These are phyloP conservation scores for Chrysogorgia sp. DNA, from an alignment of 92 coral and sea anemone species.

Conservation along the genomic window DNA sequence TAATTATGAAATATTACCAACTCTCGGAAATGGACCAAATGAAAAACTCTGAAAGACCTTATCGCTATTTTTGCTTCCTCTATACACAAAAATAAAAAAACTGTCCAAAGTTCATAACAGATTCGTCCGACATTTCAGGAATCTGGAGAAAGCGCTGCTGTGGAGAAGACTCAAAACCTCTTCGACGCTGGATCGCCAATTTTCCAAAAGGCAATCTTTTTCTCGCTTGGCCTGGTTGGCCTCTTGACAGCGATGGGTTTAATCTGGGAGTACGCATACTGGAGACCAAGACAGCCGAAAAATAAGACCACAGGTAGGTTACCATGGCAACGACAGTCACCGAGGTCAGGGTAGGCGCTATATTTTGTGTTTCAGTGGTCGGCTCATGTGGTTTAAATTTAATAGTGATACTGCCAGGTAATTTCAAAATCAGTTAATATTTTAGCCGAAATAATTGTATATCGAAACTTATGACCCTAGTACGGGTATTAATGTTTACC, in stretches of 20 bases:
- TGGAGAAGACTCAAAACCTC: constrained; percentile 89
- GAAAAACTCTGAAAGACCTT: too few relatives aligned
- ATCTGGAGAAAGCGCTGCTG: constrained; percentile 90
- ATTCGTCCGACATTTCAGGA: constrained; percentile 56
- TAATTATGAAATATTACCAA: too few relatives aligned
- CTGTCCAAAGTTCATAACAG: neutral
- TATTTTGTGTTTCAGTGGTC: too few relatives aligned
- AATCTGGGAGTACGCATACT: constrained; percentile 96
- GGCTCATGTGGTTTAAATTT: too few relatives aligned
- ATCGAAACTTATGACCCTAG: too few relatives aligned
- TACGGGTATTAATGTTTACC: too few relatives aligned
- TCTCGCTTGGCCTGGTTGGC: constrained; percentile 89
- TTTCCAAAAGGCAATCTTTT: constrained; percentile 83
- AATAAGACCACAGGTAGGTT: constrained; percentile 82
- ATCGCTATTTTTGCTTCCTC: neutral
- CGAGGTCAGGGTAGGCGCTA: too few relatives aligned
- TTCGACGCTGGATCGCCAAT: constrained; percentile 95
- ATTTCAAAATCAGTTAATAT: too few relatives aligned
- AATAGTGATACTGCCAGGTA: too few relatives aligned
- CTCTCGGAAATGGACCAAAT: too few relatives aligned
- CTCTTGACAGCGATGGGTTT: constrained; percentile 91
- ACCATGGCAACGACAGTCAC: too few relatives aligned
- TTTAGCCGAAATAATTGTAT: too few relatives aligned
- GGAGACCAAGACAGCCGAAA: constrained; percentile 97
- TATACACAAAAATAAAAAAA: neutral